Percentiles rank a stretch among this genome's conserved stretches.
These are phyloP conservation scores for Patiria miniata DNA, from an alignment of 35 echinoderm and acorn worm species.

Conservation along the genomic window DNA sequence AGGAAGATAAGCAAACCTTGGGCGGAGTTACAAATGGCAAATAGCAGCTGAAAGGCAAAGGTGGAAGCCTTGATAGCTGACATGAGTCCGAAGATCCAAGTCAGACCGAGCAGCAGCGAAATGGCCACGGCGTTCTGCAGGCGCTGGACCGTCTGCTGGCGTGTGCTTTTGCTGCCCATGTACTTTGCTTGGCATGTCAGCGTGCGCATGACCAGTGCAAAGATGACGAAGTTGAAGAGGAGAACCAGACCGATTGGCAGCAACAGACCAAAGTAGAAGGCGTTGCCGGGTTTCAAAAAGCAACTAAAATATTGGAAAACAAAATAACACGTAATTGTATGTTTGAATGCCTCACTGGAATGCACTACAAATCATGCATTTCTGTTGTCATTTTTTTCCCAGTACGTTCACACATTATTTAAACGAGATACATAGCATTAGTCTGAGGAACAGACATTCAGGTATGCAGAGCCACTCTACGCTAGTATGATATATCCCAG, in stretches of 20 bases:
- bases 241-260: conserved; percentile 48
- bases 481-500: no score
- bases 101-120: conserved; percentile 50
- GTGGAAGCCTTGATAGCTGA: conserved; percentile 21
- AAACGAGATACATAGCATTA: no score
- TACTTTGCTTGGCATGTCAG: conserved; percentile 4
- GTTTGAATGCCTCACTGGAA: no score
- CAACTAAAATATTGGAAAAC: conserved; percentile 35
- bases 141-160: background rate
- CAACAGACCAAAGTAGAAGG: conserved; percentile 25
- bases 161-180: background rate
- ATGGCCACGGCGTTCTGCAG: conserved; percentile 57
- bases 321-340: background rate
- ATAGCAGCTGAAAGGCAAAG: conserved; percentile 49
- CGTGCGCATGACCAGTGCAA: conserved; percentile 35
- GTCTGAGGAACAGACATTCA: no score
- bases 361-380: no score
- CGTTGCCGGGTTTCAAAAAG: conserved; percentile 17
- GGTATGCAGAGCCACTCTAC: no score
- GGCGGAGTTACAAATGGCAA: conserved; percentile 51
- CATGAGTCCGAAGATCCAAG: conserved; percentile 56
- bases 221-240: conserved; percentile 54
- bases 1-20: conserved; percentile 70
- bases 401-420: no score
- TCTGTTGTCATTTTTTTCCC: no score